These are phyloP conservation scores for Noctua pronuba DNA, from an alignment of 2,888 invertebrate species.

Conservation along the genomic window DNA sequence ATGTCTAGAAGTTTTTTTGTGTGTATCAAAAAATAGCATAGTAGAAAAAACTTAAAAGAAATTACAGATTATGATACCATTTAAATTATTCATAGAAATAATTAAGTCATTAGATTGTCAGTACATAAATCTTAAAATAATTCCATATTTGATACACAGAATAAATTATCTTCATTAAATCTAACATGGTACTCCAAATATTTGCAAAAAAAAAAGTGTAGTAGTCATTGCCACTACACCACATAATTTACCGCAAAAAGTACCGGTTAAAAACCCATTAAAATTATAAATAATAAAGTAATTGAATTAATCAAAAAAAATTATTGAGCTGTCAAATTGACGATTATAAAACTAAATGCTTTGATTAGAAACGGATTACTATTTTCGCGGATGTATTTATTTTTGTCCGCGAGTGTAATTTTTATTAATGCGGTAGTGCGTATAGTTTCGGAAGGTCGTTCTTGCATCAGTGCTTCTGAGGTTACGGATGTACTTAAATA, in stretches of 20 bases:
- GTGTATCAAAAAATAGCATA: background rate
- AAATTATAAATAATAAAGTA: conserved; percentile 29
- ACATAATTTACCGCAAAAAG: conserved; percentile 20
- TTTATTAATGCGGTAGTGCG: conserved; percentile 50
- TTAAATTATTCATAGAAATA: conserved; percentile 27
- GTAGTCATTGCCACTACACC: background rate
- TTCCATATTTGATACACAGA: background rate
- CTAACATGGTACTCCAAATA: conserved; percentile 25
- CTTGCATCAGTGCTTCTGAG: conserved; percentile 61
- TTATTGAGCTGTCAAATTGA: conserved; percentile 55
- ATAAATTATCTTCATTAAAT: conserved; percentile 12
- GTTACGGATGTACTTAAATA: conserved; percentile 53
- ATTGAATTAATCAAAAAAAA: conserved; percentile 38
- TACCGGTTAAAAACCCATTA: conserved; percentile 21
- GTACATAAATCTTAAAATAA: conserved; percentile 36
- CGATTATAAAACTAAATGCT: conserved; percentile 46
- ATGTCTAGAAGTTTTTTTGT: background rate
- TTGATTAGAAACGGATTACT: conserved; percentile 43
- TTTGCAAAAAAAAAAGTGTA: conserved; percentile 27
- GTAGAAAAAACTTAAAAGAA: background rate
- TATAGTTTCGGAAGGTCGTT: conserved; percentile 47
- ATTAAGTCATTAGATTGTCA: conserved; percentile 38
- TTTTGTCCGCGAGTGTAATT: conserved; percentile 35
- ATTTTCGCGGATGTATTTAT: conserved; percentile 38
- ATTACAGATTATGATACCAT: background rate